Conservation (phyloP, 2,113 vertebrate species). For the Xiphophorus maculatus region DNA sequence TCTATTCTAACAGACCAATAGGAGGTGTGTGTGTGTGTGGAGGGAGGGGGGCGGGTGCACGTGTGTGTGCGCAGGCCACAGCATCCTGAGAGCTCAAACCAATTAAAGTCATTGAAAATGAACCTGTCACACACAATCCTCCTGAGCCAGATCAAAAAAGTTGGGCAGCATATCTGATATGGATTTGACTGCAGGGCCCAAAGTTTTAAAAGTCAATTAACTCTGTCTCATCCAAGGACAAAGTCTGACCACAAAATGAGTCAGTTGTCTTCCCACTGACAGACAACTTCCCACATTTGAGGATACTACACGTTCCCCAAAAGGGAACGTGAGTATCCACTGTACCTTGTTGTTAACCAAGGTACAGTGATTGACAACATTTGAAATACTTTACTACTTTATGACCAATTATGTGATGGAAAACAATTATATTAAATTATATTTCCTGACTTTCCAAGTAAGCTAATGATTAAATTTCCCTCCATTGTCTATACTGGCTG, state of each 20-base stretch:
- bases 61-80: conserved; percentile 4
- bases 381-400: too few relatives aligned
- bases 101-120: conserved; percentile 80
- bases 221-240: conserved; percentile 40
- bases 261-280: conserved; percentile 14
- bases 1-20: neutral
- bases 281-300: conserved; percentile 13
- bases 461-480: too few relatives aligned
- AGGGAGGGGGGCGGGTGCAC: neutral
- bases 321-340: too few relatives aligned
- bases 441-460: too few relatives aligned
- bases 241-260: conserved; percentile 52
- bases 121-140: conserved; percentile 79
- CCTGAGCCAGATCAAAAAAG: conserved; percentile 74
- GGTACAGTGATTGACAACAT: too few relatives aligned
- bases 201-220: conserved; percentile 77
- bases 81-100: conserved; percentile 66
- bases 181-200: conserved; percentile 77
- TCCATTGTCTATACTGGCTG: too few relatives aligned
- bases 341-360: too few relatives aligned
- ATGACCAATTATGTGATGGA: too few relatives aligned
- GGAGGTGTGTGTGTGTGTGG: neutral
- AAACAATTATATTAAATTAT: too few relatives aligned
- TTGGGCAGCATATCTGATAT: conserved; percentile 59
- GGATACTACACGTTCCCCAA: conserved; percentile 7